Percentiles rank a stretch among this genome's conserved stretches.
phyloP scores from a whole-genome alignment of 1,140 invertebrate genomes.

The Acromyrmex charruanus region DNA sequence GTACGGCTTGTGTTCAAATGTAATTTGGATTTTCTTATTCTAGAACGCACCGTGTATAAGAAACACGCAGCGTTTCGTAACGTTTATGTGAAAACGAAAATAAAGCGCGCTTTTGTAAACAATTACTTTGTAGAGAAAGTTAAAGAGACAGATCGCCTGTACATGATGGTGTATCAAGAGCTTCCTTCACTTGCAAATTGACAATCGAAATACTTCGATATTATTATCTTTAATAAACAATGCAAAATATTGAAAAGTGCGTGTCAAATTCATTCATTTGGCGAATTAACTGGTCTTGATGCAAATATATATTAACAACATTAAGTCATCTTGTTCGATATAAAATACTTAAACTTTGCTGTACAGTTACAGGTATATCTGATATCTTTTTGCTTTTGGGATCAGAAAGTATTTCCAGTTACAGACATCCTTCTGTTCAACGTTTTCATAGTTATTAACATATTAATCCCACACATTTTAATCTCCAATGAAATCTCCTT shows the following conservation, averaged over 20 bases:
- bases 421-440: constrained; percentile 54
- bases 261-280: not conserved
- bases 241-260: not conserved
- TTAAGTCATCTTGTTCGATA: not conserved
- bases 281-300: not conserved
- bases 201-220: not conserved
- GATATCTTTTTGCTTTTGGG: constrained; percentile 44
- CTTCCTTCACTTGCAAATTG: not conserved
- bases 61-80: not conserved
- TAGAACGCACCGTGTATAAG: constrained; percentile 5
- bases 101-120: constrained; percentile 7
- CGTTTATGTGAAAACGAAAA: constrained; percentile 20
- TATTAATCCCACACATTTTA: constrained; percentile 43
- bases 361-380: not conserved
- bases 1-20: constrained; percentile 29
- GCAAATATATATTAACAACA: constrained; percentile 27
- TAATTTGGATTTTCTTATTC: constrained; percentile 28
- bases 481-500: constrained; percentile 21
- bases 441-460: constrained; percentile 25
- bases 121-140: constrained; percentile 4
- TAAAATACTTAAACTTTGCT: not conserved
- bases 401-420: constrained; percentile 41
- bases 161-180: not conserved
- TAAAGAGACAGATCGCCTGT: constrained; percentile 26
- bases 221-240: constrained; percentile 21